These are phyloP conservation scores for Tenthredo distinguenda DNA, from an alignment of 2,888 invertebrate species.

Conservation along the genomic window DNA sequence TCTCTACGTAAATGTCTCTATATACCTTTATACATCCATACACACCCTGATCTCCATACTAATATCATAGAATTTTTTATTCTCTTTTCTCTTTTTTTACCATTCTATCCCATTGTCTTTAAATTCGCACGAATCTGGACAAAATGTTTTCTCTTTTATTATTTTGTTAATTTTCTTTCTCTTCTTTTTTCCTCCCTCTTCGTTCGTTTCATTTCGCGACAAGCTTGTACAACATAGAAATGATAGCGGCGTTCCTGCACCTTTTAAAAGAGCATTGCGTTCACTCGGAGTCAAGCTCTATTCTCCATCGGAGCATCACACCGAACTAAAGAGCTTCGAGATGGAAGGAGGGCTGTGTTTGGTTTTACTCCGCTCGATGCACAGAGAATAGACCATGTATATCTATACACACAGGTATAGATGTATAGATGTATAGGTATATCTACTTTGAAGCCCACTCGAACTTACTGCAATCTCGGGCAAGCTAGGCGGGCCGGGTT, in stretches of 20 bases:
- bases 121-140: not conserved
- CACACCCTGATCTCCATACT: constrained; percentile 2
- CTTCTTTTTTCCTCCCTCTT: not conserved
- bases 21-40: too few relatives aligned
- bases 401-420: not conserved
- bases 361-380: constrained; percentile 28
- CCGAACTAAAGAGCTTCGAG: constrained; percentile 15
- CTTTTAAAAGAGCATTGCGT: not conserved
- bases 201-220: not conserved
- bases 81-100: not conserved
- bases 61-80: not conserved
- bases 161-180: not conserved
- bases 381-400: not conserved
- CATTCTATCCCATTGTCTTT: not conserved
- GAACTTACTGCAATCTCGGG: constrained; percentile 45
- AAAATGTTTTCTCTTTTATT: not conserved
- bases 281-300: not conserved
- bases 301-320: constrained; percentile 16
- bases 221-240: not conserved
- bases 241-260: not conserved
- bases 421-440: not conserved
- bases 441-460: constrained; percentile 32
- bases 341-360: not conserved
- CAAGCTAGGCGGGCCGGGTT: not conserved
- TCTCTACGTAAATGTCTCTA: not conserved